These are phyloP conservation scores for Notospermus geniculatus DNA, from an alignment of 1,140 invertebrate genomes.

Conservation along the genomic window DNA sequence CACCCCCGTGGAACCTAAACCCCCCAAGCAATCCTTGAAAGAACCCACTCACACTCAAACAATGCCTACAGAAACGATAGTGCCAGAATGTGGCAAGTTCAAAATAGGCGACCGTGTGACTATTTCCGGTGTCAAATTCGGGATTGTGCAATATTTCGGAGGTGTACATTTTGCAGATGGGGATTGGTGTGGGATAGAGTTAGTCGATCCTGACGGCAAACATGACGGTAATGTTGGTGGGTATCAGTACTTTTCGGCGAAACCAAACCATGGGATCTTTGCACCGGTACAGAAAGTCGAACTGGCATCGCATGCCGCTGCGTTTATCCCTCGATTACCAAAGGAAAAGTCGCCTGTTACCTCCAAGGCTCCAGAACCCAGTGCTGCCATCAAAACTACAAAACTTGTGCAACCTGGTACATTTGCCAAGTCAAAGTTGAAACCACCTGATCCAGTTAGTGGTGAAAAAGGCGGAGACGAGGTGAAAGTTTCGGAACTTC, in stretches of 20 bases:
- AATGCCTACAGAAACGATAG: too few species aligned
- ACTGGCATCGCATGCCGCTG: not conserved
- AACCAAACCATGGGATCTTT: constrained; percentile 49
- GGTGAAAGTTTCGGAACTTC: too few species aligned
- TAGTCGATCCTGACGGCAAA: constrained; percentile 49
- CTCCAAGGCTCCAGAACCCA: not conserved
- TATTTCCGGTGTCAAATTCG: constrained; percentile 41
- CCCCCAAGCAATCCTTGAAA: too few species aligned
- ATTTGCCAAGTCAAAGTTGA: not conserved
- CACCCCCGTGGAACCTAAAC: too few species aligned
- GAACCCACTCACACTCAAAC: too few species aligned
- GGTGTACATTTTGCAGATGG: constrained; percentile 45
- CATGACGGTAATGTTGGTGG: constrained; percentile 52
- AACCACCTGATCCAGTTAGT: too few species aligned
- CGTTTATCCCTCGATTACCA: too few species aligned
- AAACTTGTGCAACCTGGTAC: constrained; percentile 3
- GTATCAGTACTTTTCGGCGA: constrained; percentile 50
- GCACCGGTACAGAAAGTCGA: constrained; percentile 49
- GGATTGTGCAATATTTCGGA: constrained; percentile 40
- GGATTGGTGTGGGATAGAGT: constrained; percentile 51
- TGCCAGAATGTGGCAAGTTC: not conserved
- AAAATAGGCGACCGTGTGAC: constrained; percentile 31
- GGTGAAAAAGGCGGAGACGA: too few species aligned
- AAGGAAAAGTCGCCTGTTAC: not conserved
- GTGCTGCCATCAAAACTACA: not conserved